These are phyloP conservation scores for Myotis findleyi DNA, from an alignment of 2,797 vertebrate species.

Conservation along the genomic window DNA sequence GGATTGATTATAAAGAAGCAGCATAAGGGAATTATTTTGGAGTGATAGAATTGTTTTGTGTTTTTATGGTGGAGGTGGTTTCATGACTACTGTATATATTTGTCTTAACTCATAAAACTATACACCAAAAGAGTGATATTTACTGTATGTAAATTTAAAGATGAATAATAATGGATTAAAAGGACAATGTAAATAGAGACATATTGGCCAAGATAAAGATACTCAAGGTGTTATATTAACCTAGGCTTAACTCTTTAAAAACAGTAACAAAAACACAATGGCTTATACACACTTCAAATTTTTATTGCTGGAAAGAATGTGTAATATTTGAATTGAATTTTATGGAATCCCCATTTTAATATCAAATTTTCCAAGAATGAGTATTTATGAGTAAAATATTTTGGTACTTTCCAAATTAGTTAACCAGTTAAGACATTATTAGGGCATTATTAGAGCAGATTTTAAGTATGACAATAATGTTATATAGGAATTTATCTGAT, in stretches of 20 bases:
- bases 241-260: not conserved
- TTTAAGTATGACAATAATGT: not conserved
- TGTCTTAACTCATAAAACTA: not conserved
- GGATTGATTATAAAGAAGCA: not conserved
- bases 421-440: not conserved
- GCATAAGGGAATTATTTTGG: not conserved
- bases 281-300: not conserved
- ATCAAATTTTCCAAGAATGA: not conserved
- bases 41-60: not conserved
- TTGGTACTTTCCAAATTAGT: not conserved
- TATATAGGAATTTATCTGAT: not conserved
- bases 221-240: not conserved
- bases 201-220: not conserved
- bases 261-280: not conserved
- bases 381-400: not conserved
- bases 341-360: not conserved
- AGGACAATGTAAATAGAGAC: not conserved
- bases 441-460: not conserved
- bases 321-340: slow-evolving; percentile 9
- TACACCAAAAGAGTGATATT: not conserved
- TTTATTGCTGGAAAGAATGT: not conserved
- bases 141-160: not conserved
- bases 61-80: not conserved
- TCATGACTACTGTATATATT: not conserved
- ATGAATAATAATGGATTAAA: not conserved